These are phyloP conservation scores for Calameuta idolon DNA, from an alignment of 2,888 invertebrate species.

Conservation along the genomic window DNA sequence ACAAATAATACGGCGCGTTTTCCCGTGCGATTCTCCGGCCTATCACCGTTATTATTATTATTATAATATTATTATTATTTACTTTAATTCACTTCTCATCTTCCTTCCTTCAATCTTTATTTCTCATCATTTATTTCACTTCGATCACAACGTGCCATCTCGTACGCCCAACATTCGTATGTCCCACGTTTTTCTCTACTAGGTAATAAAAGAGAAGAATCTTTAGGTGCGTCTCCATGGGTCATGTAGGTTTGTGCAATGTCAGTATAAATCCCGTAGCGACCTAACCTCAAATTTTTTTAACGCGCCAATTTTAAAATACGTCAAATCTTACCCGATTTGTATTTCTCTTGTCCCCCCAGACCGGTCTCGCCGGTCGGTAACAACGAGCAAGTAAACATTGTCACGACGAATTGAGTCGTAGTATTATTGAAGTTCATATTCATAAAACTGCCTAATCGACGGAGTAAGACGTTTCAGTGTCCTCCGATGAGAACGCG, in stretches of 20 bases:
- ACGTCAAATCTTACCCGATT: neutral
- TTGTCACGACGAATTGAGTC: neutral
- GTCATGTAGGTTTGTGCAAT: constrained; percentile 1
- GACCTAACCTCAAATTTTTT: neutral
- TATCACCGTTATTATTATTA: neutral
- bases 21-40: neutral
- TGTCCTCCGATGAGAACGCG: neutral
- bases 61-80: neutral
- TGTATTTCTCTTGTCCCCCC: neutral
- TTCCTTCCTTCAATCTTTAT: neutral
- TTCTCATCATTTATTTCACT: neutral
- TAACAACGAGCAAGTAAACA: neutral
- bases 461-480: neutral
- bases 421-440: neutral
- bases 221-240: neutral
- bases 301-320: neutral
- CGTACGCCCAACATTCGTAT: neutral
- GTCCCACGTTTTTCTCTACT: neutral
- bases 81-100: neutral
- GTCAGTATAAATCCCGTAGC: neutral
- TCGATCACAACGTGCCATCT: constrained; percentile 5
- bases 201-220: neutral
- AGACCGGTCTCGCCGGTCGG: neutral
- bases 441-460: neutral
- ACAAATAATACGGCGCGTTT: neutral